Evolutionary conservation across 1,140 invertebrate species (phyloP), one percentile per base, ranked within the genome.

Genomic region (Adelges cooleyi): DNA sequence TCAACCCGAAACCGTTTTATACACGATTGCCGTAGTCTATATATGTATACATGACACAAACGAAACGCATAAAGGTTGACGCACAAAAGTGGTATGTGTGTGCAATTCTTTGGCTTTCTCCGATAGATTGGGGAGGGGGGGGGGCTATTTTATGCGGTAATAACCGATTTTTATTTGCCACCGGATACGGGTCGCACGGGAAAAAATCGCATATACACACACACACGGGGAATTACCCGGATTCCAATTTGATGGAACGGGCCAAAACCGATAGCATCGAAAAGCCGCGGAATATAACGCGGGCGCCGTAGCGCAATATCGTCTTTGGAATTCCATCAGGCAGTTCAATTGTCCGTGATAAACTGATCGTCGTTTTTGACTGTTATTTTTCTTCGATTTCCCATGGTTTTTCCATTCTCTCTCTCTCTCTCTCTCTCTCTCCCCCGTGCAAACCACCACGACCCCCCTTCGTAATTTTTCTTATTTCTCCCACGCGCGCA

Each of bases 111-210:
- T n/a, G n/a, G n/a, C n/a, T n/a, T n/a, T n/a, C n/a, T n/a, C n/a
- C n/a, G n/a, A n/a, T n/a, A n/a, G n/a, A n/a, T n/a, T n/a, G 29
- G 40, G 46, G 46, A 62, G 44, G 46, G 56, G 46, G 44, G 38
- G 56, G 56, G 56, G 56, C 56, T 29, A 48, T 62, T 62, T 62
- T 62, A 62, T 62, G 56, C 56, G 56, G 56, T 62, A 62, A 62
- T 62, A 62, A 62, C 42, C 56, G 56, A 62, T 62, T 62, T 62
- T 62, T 62, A 62, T 62, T 62, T 62, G 40, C 56, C 56, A 33
- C 56, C 40, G 56, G 56, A 48, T 59, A 59, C 53, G 53, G 38
- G 15, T 20, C 13, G 44, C 13, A 20, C 17, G 22, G 3, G 22
- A 18, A 15, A 18, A 48, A 20, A 48, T 11, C 13, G 44, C 5